Evolutionary conservation across 2,888 invertebrate species (phyloP), one percentile per base, ranked within the genome.

Genomic region (Drosophila mettleri): DNA sequence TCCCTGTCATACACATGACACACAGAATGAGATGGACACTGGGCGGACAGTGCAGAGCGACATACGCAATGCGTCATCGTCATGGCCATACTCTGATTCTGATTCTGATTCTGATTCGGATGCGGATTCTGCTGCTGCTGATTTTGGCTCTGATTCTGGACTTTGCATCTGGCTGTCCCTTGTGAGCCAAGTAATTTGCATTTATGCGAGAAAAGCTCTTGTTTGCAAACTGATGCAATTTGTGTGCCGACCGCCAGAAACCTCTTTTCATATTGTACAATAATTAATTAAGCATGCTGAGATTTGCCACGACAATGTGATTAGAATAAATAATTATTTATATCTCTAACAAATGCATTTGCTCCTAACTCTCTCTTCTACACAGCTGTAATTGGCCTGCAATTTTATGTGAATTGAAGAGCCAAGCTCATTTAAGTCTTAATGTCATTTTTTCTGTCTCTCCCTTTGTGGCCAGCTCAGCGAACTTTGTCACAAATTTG

Each of bases 1-100:
- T 34, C 55, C 51, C 72, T 86, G 84, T 78, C 81, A 86, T 74
- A 73, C 84, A 70, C 78, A 83, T 83, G 79, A 80, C 76, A 69
- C 68, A 52, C 71, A 64, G 20, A 62, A 18, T 27, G 73, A 52
- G 51, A 57, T 27, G 43, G 43, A 12, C n/a, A 20, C 14, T 18
- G 49, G 49, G 22, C 29, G 24, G 46, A 46, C 29, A 20, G 43
- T 6, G 12, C 22, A n/a, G 33, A 10, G n/a, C 34, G 38, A 29
- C 81, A 79, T 73, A 82, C 78, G 86, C 83, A 83, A 86, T 83
- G 86, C 82, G 80, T 83, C 82, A 83, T 86, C 86, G 67, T 74
- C 69, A 66, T 45, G 18, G 39, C 53, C 61, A 62, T 60, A 33
- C 29, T 27, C 43, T 22, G 53, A 36, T 58, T 33, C 29, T 20